Evolutionary conservation across 2,888 invertebrate species (phyloP), one percentile per base, ranked within the genome.

Genomic region (Iphiclides podalirius): DNA sequence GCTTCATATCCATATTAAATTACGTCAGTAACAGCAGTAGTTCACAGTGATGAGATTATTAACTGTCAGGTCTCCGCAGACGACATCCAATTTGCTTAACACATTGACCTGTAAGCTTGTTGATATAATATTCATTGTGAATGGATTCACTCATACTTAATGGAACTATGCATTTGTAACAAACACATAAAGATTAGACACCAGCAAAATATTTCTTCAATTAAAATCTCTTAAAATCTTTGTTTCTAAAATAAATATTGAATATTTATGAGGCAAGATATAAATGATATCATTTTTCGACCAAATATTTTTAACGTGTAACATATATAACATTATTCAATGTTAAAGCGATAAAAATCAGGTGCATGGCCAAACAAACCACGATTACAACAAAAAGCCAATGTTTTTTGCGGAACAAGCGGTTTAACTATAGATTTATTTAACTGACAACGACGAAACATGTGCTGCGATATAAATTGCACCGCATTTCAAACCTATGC

Each of bases 381-480:
- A 42, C 57, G 50, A 49, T 52, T 47, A 49, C 53, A 48, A 50
- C 44, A 48, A 47, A 49, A 48, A 46, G 38, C 49, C 44, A 35
- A 23, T 54, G 54, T 54, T 59, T 53, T 55, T 51, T 49, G 33
- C 39, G 38, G 46, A 50, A 57, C 59, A 58, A 39, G 50, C 52
- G 54, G 57, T 61, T 61, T 54, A 56, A 52, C 55, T 54, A 59
- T 54, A 53, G 57, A 55, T 52, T 54, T 58, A 54, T 59, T 54
- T 51, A 49, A 51, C 49, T 53, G 58, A 55, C 52, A 57, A 49
- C 52, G 53, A 47, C 46, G 43, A 45, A 49, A 54, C 56, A 61
- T 54, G 54, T 53, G 54, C 54, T 52, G 41, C 47, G 55, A 58
- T 53, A 59, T 57, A 59, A 56, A 61, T 58, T 56, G 55, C 48